Evolutionary conservation across 2,113 vertebrate genomes (phyloP).

Genomic region (Oxygymnocypris stewartii): DNA sequence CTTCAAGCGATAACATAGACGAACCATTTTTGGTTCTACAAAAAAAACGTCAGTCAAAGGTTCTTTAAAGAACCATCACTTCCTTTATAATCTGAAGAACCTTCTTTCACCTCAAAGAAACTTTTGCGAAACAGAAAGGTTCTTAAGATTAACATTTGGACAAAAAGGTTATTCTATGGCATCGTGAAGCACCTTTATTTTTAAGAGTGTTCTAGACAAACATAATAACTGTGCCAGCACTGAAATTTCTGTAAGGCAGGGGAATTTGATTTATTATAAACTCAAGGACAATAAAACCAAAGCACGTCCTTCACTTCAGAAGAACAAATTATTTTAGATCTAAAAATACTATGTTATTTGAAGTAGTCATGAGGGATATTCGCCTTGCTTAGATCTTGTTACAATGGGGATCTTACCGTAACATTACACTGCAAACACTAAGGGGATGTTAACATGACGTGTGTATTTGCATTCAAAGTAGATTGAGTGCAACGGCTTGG

Average conservation of each 20-base stretch:
- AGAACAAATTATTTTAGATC: constrained; percentile 9
- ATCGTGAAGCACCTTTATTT: too few relatives aligned
- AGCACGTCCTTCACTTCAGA: constrained; percentile 13
- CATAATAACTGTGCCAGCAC: background rate
- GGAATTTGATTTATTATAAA: constrained; percentile 31
- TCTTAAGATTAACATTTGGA: too few relatives aligned
- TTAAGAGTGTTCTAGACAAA: background rate
- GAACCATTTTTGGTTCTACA: too few relatives aligned
- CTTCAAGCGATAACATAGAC: too few relatives aligned
- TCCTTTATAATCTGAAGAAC: too few relatives aligned
- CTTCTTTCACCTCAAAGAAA: too few relatives aligned
- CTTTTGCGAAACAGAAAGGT: too few relatives aligned
- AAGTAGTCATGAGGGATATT: background rate
- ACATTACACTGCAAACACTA: background rate
- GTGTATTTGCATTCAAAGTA: background rate
- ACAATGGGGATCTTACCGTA: background rate
- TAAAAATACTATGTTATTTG: constrained; percentile 1
- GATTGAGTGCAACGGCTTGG: background rate
- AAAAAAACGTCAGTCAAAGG: too few relatives aligned
- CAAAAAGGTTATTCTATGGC: too few relatives aligned
- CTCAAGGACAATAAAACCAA: constrained; percentile 15
- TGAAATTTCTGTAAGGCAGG: background rate
- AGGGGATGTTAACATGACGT: background rate
- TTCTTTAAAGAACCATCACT: too few relatives aligned
- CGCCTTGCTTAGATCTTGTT: constrained; percentile 2